Percentiles rank a stretch among this genome's conserved stretches.
Conservation (phyloP, 2,888 invertebrate genomes). For the Automeris io region DNA sequence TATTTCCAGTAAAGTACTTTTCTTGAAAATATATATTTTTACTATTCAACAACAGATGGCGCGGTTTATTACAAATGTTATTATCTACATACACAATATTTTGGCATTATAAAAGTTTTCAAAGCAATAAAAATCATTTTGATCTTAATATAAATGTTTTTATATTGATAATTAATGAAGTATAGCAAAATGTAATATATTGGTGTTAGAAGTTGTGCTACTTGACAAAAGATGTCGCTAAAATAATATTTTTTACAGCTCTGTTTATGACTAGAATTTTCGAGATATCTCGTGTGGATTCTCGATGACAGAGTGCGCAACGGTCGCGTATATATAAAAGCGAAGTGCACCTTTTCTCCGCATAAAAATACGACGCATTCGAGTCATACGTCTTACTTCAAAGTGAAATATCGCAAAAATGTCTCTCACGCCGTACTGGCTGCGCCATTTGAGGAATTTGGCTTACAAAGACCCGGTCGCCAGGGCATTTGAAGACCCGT, state of each 20-base stretch:
- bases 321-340: constrained; percentile 43
- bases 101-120: background rate
- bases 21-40: background rate
- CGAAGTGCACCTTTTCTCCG: too few relatives aligned
- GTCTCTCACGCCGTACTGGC: constrained; percentile 65
- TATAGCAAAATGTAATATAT: background rate
- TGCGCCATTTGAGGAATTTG: constrained; percentile 58
- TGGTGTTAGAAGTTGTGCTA: constrained; percentile 13
- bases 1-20: background rate
- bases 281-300: constrained; percentile 34
- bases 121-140: background rate
- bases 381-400: too few relatives aligned
- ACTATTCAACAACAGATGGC: constrained; percentile 11
- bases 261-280: constrained; percentile 32
- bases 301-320: constrained; percentile 47
- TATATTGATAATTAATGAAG: background rate
- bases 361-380: too few relatives aligned
- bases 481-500: constrained; percentile 53
- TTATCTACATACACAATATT: background rate
- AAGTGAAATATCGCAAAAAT: constrained; percentile 31
- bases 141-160: background rate
- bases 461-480: constrained; percentile 48
- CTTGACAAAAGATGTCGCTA: constrained; percentile 34
- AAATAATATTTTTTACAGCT: background rate
- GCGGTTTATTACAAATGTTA: background rate